A percentile compares a stretch with the other conserved stretches of the same genome.
Conservation (phyloP, 2,113 vertebrate genomes). For the Lontra canadensis region DNA sequence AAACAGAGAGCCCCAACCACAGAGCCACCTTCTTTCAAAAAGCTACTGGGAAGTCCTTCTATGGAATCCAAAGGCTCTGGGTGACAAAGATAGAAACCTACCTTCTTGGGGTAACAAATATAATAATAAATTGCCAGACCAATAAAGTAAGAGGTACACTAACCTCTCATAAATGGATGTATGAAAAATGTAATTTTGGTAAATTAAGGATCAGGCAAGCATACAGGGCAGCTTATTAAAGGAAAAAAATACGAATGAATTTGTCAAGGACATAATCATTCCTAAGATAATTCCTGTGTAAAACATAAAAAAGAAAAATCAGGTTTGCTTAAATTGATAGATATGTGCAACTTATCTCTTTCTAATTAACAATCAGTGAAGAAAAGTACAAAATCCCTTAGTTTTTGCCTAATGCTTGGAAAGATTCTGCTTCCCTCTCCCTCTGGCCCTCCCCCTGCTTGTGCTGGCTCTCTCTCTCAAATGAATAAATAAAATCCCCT, state of each 20-base stretch:
- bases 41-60: not conserved
- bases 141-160: not conserved
- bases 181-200: not conserved
- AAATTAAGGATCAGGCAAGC: conserved; percentile 8
- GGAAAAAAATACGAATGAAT: not conserved
- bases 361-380: conserved; percentile 11
- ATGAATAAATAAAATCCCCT: not conserved
- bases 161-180: not conserved
- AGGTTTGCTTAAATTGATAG: not conserved
- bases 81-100: not conserved
- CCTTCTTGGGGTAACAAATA: not conserved
- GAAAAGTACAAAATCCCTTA: not conserved
- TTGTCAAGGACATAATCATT: conserved; percentile 9
- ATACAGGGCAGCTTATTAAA: not conserved
- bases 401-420: not conserved
- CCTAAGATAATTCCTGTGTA: not conserved
- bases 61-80: not conserved
- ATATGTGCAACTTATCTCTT: not conserved
- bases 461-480: not conserved
- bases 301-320: not conserved
- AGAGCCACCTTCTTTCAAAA: not conserved
- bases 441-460: not conserved
- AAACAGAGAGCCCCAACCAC: not conserved
- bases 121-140: not conserved
- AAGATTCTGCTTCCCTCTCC: not conserved